Conservation (phyloP, 2,888 invertebrate species). For the Caenorhabditis macrosperma region DNA sequence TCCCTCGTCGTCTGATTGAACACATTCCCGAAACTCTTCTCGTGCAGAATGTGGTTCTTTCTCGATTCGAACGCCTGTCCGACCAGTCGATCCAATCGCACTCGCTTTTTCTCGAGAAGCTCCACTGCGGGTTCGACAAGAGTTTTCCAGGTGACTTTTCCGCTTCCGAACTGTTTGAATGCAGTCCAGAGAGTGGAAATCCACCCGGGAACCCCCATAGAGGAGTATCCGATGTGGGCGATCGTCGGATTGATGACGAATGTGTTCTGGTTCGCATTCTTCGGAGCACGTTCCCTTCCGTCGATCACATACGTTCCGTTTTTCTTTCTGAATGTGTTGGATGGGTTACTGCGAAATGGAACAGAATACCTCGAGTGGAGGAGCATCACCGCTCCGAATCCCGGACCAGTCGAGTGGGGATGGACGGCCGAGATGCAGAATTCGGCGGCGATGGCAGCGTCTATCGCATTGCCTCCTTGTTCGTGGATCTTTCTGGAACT, state of each 20-base stretch:
- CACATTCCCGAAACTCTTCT: slow-evolving; percentile 37
- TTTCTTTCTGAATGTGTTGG: slow-evolving; percentile 50
- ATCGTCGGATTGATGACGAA: slow-evolving; percentile 59
- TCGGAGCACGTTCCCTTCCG: slow-evolving; percentile 55
- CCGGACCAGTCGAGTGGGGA: slow-evolving; percentile 63
- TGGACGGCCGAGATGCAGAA: slow-evolving; percentile 62
- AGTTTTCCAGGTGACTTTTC: slow-evolving; percentile 51
- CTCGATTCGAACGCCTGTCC: slow-evolving; percentile 42
- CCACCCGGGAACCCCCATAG: slow-evolving; percentile 62
- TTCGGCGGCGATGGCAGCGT: slow-evolving; percentile 59
- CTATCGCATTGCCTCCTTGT: slow-evolving; percentile 61
- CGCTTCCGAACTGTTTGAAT: slow-evolving; percentile 60
- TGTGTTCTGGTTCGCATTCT: slow-evolving; percentile 58
- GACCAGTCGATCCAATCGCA: slow-evolving; percentile 33
- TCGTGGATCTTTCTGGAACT: slow-evolving; percentile 51
- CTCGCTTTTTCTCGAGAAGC: not conserved
- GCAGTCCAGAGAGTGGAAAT: slow-evolving; percentile 58
- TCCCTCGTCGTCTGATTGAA: slow-evolving; percentile 33
- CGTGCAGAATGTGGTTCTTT: slow-evolving; percentile 49
- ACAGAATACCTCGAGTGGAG: slow-evolving; percentile 52
- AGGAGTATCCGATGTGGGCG: slow-evolving; percentile 64
- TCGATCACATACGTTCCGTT: slow-evolving; percentile 56
- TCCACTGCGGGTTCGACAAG: slow-evolving; percentile 57
- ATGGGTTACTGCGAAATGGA: not conserved
- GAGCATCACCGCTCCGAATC: slow-evolving; percentile 57